Conservation (phyloP, 2,888 invertebrate genomes). For the Chaitophorus viminalis region DNA sequence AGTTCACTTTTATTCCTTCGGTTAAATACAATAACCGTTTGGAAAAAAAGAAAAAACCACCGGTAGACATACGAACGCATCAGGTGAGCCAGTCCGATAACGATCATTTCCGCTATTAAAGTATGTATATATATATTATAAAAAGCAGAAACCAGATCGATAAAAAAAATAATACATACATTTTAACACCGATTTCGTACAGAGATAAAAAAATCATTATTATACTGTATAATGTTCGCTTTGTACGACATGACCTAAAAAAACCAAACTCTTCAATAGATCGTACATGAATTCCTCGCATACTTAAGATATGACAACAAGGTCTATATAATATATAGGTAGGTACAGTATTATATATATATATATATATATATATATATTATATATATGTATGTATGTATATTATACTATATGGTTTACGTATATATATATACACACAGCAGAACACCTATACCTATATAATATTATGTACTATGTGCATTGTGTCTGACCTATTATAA, state of each 20-base stretch:
- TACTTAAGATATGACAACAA: background rate
- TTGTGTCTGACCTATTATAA: background rate
- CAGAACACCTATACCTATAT: no score
- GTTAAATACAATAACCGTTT: no score
- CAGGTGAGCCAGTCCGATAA: background rate
- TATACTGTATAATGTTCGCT: background rate
- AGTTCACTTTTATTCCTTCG: no score
- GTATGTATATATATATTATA: background rate
- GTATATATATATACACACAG: background rate
- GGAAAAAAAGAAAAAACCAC: no score
- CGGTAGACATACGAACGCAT: no score
- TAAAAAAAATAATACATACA: background rate
- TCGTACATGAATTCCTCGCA: conserved; percentile 14
- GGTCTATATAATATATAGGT: background rate
- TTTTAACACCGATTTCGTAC: background rate
- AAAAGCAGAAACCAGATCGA: background rate
- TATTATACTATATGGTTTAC: background rate
- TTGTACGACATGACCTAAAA: conserved; percentile 23
- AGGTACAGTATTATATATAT: background rate
- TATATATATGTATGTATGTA: background rate
- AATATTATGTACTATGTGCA: background rate
- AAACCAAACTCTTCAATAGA: background rate
- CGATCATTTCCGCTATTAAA: background rate
- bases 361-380: background rate
- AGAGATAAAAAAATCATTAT: background rate